Conservation (phyloP, 2,113 vertebrate genomes). For the Pseudopipra pipra region DNA sequence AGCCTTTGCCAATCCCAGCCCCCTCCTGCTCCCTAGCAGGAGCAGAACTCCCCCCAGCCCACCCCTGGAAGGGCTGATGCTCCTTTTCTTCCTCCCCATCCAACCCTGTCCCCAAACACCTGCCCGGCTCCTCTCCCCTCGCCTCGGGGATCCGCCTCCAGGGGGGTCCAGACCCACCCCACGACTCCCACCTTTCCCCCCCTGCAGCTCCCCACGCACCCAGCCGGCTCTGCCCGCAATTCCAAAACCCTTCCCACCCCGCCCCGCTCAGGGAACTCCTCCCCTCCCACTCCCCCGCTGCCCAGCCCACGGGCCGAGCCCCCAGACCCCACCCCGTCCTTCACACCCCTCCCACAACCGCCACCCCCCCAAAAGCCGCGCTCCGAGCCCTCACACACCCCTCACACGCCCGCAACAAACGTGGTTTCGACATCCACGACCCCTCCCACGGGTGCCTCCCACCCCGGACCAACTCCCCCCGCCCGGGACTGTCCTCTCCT, state of each 20-base stretch:
- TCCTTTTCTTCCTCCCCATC: not conserved
- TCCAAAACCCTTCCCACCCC: not conserved
- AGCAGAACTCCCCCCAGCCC: not conserved
- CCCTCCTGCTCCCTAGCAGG: not conserved
- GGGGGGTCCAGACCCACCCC: not conserved
- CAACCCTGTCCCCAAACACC: not conserved
- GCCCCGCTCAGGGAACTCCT: not conserved
- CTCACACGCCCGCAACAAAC: not conserved
- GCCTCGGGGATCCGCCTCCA: fast-evolving
- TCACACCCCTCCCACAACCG: not conserved
- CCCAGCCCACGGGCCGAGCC: not conserved
- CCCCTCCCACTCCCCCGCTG: not conserved
- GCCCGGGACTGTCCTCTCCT: not conserved
- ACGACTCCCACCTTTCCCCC: not conserved
- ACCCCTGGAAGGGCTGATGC: not conserved
- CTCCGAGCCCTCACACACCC: not conserved
- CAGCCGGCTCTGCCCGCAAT: not conserved
- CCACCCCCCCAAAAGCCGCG: not conserved
- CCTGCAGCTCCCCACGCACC: not conserved
- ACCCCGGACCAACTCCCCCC: not conserved
- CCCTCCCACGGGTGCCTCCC: not conserved
- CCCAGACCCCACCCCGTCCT: not conserved
- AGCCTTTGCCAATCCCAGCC: not conserved
- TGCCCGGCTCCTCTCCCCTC: not conserved
- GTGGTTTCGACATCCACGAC: not conserved